phyloP scores from a whole-genome alignment of 2,797 vertebrate genomes.

The Euthynnus affinis region DNA sequence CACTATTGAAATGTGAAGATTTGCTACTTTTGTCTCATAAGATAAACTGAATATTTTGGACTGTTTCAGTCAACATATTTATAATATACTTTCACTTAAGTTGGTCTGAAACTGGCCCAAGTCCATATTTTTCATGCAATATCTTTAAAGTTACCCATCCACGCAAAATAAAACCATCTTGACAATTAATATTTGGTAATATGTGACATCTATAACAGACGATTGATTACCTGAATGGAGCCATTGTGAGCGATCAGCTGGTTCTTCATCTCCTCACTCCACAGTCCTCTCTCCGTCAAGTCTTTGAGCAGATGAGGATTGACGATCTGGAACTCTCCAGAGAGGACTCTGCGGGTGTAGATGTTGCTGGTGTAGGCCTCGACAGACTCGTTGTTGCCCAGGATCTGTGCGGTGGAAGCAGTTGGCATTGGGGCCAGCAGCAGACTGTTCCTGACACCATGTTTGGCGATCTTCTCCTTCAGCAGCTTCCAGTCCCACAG shows the following conservation, averaged over 20 bases:
- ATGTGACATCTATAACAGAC: fast-evolving
- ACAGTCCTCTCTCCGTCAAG: slow-evolving; percentile 94
- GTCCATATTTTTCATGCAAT: too few species aligned
- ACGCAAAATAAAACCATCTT: neutral
- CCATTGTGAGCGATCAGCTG: slow-evolving; percentile 95
- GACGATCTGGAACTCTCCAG: slow-evolving; percentile 99
- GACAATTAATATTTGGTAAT: too few species aligned
- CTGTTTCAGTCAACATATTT: too few species aligned
- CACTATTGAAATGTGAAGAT: too few species aligned
- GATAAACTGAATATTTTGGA: too few species aligned
- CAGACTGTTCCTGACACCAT: slow-evolving; percentile 95
- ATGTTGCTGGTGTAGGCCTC: slow-evolving; percentile 99
- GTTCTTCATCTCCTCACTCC: slow-evolving; percentile 99
- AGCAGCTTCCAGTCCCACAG: slow-evolving; percentile 93
- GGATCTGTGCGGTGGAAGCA: slow-evolving; percentile 97
- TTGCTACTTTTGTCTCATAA: too few species aligned
- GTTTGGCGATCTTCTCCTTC: slow-evolving; percentile 94
- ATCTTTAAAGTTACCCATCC: too few species aligned
- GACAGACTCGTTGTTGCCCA: slow-evolving; percentile 98
- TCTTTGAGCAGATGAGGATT: slow-evolving; percentile 98
- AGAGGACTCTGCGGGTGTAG: slow-evolving; percentile 97
- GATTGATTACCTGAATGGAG: slow-evolving; percentile 91
- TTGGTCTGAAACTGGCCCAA: too few species aligned
- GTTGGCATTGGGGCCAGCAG: slow-evolving; percentile 98
- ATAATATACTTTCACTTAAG: too few species aligned